Conservation (phyloP, 2,113 vertebrate species). For the Zootoca vivipara region DNA sequence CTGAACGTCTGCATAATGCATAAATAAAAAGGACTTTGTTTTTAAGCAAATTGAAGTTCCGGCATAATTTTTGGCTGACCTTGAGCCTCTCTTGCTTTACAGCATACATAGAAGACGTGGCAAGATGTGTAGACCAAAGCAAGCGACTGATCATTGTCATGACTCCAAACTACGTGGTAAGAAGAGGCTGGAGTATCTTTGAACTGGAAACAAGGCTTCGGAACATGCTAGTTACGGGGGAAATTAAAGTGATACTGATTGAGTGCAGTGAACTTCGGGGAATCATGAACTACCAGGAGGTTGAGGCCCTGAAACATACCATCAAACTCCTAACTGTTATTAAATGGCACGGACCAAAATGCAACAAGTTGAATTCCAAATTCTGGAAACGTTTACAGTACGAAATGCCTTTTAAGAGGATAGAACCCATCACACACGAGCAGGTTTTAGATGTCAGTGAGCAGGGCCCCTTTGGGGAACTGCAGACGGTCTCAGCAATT, state of each 20-base stretch:
- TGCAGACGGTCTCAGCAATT: slow-evolving; percentile 97
- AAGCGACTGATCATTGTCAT: slow-evolving; percentile 97
- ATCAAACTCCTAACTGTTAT: slow-evolving; percentile 97
- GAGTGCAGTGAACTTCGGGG: slow-evolving; percentile 96
- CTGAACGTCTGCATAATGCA: not conserved
- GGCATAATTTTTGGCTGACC: slow-evolving; percentile 17
- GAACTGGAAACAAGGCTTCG: slow-evolving; percentile 97
- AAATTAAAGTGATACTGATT: slow-evolving; percentile 98
- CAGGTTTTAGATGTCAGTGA: slow-evolving; percentile 96
- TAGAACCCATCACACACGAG: slow-evolving; percentile 92
- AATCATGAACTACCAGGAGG: slow-evolving; percentile 99
- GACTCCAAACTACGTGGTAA: slow-evolving; percentile 97
- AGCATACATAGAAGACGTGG: slow-evolving; percentile 99
- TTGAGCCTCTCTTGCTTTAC: slow-evolving; percentile 65
- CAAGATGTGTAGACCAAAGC: slow-evolving; percentile 98
- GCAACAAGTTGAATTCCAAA: slow-evolving; percentile 98
- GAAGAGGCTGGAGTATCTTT: slow-evolving; percentile 99
- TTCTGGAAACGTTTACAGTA: slow-evolving; percentile 99
- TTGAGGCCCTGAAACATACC: slow-evolving; percentile 96
- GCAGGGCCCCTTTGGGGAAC: slow-evolving; percentile 95
- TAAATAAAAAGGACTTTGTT: not conserved
- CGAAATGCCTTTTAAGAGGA: slow-evolving; percentile 98
- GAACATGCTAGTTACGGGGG: slow-evolving; percentile 94
- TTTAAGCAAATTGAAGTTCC: not conserved
- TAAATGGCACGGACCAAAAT: slow-evolving; percentile 95